phyloP scores from a whole-genome alignment of 2,797 vertebrate species.

The Poliocrania exsul region DNA sequence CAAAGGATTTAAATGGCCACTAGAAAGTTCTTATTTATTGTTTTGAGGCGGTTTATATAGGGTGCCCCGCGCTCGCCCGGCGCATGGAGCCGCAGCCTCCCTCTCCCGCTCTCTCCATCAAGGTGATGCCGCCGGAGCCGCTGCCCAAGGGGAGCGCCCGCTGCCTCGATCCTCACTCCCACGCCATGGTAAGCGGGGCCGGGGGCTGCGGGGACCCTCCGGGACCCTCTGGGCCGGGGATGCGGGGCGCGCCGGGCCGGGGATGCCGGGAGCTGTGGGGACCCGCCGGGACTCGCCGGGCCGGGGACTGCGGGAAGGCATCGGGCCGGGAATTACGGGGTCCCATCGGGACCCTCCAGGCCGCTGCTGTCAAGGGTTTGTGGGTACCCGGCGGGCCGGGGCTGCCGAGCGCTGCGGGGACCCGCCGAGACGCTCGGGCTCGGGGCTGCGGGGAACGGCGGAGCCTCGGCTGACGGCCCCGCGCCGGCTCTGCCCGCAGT shows the following conservation, averaged over 20 bases:
- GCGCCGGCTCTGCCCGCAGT: slow-evolving; percentile 72
- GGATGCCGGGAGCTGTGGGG: not conserved
- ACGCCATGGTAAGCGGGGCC: slow-evolving; percentile 87
- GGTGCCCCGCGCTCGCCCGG: slow-evolving; percentile 67
- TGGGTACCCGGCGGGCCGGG: not conserved
- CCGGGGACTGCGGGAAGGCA: not conserved
- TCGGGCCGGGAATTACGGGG: not conserved
- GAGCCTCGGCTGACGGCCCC: slow-evolving; percentile 3
- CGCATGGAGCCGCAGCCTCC: slow-evolving; percentile 74
- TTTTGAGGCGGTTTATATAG: slow-evolving; percentile 89
- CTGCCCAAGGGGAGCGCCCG: slow-evolving; percentile 54
- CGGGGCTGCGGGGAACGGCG: not conserved
- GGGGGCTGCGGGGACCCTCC: not conserved
- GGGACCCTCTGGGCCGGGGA: slow-evolving; percentile 26
- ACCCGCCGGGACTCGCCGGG: not conserved
- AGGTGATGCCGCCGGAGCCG: slow-evolving; percentile 78
- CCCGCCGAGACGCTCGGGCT: not conserved
- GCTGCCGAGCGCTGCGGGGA: not conserved
- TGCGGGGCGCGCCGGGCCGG: not conserved
- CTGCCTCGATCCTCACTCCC: slow-evolving; percentile 79
- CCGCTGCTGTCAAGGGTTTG: not conserved
- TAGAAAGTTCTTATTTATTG: slow-evolving; percentile 89
- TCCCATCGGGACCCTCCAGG: not conserved
- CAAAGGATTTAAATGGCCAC: slow-evolving; percentile 86
- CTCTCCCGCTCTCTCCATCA: slow-evolving; percentile 69